Conservation (phyloP, 2,888 invertebrate genomes). For the Trilocha varians region DNA sequence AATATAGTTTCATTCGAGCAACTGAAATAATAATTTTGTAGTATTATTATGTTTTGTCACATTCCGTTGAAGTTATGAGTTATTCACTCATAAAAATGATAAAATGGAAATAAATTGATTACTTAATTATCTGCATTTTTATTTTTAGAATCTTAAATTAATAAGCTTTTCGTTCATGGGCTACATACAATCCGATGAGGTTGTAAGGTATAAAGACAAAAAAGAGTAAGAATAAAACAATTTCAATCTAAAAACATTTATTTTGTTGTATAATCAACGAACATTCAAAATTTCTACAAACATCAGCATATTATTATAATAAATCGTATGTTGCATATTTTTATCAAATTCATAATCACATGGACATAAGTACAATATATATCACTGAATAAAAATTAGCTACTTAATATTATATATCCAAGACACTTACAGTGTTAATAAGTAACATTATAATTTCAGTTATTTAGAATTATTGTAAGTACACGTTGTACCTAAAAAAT, state of each 20-base stretch:
- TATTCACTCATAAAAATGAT: conserved; percentile 14
- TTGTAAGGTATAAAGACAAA: not conserved
- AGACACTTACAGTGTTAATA: conserved; percentile 3
- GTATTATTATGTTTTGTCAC: conserved; percentile 47
- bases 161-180: no score
- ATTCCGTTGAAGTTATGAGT: conserved; percentile 33
- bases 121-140: conserved; percentile 22
- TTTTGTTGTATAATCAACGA: conserved; percentile 41
- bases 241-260: conserved; percentile 39
- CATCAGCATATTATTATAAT: conserved; percentile 10
- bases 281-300: conserved; percentile 13
- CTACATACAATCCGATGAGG: not conserved
- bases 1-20: conserved; percentile 31
- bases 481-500: not conserved
- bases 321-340: conserved; percentile 28
- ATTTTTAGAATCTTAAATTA: conserved; percentile 16
- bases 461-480: conserved; percentile 3
- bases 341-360: conserved; percentile 33
- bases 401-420: conserved; percentile 8
- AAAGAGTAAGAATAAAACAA: conserved; percentile 3
- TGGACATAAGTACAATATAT: conserved; percentile 25
- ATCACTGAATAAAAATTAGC: conserved; percentile 27
- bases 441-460: conserved; percentile 1
- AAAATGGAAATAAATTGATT: conserved; percentile 20
- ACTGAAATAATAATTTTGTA: conserved; percentile 33